Percentiles rank a stretch among this genome's conserved stretches.
Evolutionary conservation across 2,888 invertebrate genomes (phyloP).

Genomic region (Callyntrura guangdongensis): DNA sequence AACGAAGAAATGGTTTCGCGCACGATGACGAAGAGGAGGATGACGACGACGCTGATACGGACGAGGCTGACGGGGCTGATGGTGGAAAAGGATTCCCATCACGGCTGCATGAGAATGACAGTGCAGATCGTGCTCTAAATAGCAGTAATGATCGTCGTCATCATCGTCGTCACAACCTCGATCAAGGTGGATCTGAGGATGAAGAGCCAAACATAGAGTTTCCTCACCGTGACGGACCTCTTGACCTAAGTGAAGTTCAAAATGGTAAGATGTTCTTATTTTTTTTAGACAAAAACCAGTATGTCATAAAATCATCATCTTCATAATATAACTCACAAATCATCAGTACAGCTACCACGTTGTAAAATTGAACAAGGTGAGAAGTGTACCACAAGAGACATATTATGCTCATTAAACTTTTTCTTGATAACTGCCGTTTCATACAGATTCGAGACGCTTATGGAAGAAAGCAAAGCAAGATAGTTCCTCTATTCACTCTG

Average conservation of each 20-base stretch:
- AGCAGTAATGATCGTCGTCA: conserved; percentile 57
- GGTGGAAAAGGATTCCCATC: conserved; percentile 82
- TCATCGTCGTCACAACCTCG: conserved; percentile 3
- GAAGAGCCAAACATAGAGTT: conserved; percentile 76
- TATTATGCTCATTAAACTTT: conserved; percentile 51
- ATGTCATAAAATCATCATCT: not conserved
- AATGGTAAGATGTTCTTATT: conserved; percentile 81
- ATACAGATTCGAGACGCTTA: conserved; percentile 66
- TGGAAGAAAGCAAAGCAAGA: conserved; percentile 77
- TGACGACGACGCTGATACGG: conserved; percentile 84
- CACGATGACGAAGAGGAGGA: conserved; percentile 84
- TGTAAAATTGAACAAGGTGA: conserved; percentile 50
- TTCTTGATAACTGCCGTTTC: conserved; percentile 12
- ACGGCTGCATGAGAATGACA: conserved; percentile 79
- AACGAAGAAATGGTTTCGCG: conserved; percentile 77
- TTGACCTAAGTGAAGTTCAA: conserved; percentile 84
- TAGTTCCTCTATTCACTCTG: conserved; percentile 73
- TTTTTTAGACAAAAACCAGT: conserved; percentile 33
- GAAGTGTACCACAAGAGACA: conserved; percentile 9
- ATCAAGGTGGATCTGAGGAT: conserved; percentile 75
- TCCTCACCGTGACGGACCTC: conserved; percentile 80
- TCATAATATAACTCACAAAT: not conserved
- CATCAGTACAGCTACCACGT: not conserved
- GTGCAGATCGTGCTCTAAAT: conserved; percentile 78
- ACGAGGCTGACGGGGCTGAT: conserved; percentile 78